Evolutionary conservation across 2,113 vertebrate species (phyloP), one percentile per base, ranked within the genome.

Genomic region (Upupa epops): DNA sequence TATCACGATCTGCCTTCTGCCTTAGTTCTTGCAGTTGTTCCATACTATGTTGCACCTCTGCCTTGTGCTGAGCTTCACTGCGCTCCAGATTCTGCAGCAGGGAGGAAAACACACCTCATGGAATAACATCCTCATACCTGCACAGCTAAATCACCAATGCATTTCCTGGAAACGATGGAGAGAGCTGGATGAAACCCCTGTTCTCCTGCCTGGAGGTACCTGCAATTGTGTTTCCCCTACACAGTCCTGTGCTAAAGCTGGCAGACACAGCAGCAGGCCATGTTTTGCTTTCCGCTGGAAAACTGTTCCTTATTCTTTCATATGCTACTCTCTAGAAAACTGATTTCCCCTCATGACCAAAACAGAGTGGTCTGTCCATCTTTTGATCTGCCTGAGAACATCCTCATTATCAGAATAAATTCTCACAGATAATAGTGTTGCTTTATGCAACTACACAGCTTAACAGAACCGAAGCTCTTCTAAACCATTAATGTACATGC

Each of bases 1-100:
- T 98, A 66, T 99, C 99, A 3, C 66, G 71, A 2, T 98, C 96
- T 22, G 96, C 95, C 86, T 98, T 98, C 81, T 96, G 94, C 88
- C 86, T 98, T 29, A 98, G 52, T 18, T 97, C 97, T n/a, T 90
- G 94, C 86, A 98, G 83, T 81, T 99, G 98, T 17, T 98, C 97
- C 83, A 93, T 91, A 79, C 97, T 95, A 56, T 82, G 95, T 25
- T 98, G 97, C 75, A 98, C 70, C 88, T 99, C 98, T 2, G 80
- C 97, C 86, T 98, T 98, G 73, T 98, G 98, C 66, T 98, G 98
- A 78, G 92, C 95, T 69, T 98, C 97, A 14, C 93, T 96, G 42
- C 97, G 96, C 94, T 99, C 98, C 93, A 98, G 94, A 92, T 98
- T 98, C 99, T 99, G 94, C 8, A 11, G 28, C 2, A 6, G 21